A percentile compares a stretch with the other conserved stretches of the same genome.
phyloP scores from a whole-genome alignment of 2,113 vertebrate genomes.

The Gallinago paraguaiae region DNA sequence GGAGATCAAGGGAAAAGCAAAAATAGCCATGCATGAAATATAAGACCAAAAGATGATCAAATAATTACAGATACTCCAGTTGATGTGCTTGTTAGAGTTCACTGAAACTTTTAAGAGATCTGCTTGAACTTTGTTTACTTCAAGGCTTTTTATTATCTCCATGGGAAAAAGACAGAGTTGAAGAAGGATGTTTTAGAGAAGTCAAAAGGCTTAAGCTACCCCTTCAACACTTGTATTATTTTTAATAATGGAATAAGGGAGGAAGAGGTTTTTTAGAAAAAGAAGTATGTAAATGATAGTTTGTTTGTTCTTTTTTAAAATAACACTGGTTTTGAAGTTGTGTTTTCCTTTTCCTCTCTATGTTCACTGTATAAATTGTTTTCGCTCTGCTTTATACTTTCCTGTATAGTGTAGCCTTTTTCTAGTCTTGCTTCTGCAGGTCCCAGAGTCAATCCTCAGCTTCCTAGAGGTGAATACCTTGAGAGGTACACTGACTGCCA shows the following conservation, averaged over 20 bases:
- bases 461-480: background rate
- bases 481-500: background rate
- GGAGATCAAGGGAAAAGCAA: background rate
- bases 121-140: conserved; percentile 15
- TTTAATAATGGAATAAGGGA: background rate
- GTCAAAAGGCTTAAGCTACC: background rate
- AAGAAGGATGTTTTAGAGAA: background rate
- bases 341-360: background rate
- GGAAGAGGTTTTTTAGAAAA: background rate
- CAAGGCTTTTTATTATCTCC: background rate
- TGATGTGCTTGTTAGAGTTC: background rate
- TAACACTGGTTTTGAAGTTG: background rate
- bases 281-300: background rate
- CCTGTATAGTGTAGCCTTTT: background rate
- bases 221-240: conserved; percentile 6
- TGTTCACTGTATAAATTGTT: background rate
- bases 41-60: background rate
- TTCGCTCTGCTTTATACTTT: background rate
- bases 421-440: background rate
- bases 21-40: background rate
- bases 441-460: background rate
- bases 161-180: background rate
- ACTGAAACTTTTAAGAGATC: background rate
- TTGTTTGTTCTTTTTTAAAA: background rate
- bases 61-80: background rate